These are phyloP conservation scores for Vulpes vulpes DNA, from an alignment of 2,113 vertebrate genomes.

Conservation along the genomic window DNA sequence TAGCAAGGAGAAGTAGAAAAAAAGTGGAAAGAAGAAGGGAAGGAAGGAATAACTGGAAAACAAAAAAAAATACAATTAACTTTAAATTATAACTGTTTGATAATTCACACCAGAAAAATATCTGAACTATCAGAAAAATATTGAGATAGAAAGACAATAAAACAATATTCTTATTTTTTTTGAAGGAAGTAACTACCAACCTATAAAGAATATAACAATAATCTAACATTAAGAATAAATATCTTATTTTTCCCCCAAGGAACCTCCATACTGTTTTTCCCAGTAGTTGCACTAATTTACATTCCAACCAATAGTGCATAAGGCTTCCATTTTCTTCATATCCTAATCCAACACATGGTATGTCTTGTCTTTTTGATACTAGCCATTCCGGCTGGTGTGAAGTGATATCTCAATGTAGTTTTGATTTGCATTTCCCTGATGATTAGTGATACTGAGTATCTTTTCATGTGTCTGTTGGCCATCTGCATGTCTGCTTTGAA, in stretches of 20 bases:
- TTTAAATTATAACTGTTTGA: not conserved
- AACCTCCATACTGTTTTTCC: not conserved
- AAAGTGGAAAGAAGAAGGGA: not conserved
- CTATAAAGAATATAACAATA: too few relatives aligned
- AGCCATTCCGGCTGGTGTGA: not conserved
- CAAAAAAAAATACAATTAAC: not conserved
- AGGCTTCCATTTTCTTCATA: not conserved
- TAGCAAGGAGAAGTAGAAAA: not conserved
- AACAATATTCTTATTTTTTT: not conserved
- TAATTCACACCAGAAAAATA: not conserved
- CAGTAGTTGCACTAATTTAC: not conserved
- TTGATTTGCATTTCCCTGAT: not conserved
- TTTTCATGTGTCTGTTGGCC: not conserved
- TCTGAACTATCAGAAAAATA: not conserved
- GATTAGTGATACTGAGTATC: not conserved
- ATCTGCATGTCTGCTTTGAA: not conserved
- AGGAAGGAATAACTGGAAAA: not conserved
- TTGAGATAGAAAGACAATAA: not conserved
- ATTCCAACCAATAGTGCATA: not conserved
- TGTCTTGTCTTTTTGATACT: not conserved
- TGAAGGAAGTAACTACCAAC: not conserved
- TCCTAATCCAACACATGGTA: not conserved
- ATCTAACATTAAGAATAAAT: not conserved
- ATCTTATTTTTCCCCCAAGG: not conserved
- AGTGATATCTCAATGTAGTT: not conserved